A percentile compares a stretch with the other conserved stretches of the same genome.
Conservation (phyloP, 37 sponge, comb jelly and placozoan genomes). For the Dysidea cf. avara region DNA sequence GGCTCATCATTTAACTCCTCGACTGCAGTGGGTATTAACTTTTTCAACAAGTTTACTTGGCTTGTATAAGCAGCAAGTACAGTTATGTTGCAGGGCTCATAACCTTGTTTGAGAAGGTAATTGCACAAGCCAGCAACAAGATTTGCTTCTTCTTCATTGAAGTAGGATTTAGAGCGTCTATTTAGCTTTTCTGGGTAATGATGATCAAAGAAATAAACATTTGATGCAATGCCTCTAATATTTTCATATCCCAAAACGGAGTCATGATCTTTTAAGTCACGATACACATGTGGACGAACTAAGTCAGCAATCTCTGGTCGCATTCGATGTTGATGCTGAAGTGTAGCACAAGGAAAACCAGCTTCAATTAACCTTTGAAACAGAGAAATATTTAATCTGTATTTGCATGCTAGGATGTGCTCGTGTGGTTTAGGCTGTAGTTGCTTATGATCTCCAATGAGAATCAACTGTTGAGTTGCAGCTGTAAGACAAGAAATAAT, state of each 20-base stretch:
- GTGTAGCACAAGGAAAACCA: constrained; percentile 43
- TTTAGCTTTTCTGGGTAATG: constrained; percentile 35
- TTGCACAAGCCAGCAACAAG: constrained; percentile 59
- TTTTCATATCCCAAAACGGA: constrained; percentile 44
- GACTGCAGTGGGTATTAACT: no score
- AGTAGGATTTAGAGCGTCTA: constrained; percentile 26
- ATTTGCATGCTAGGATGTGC: constrained; percentile 67
- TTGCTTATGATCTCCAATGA: no score
- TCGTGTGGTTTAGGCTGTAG: constrained; percentile 79
- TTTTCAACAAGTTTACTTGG: no score
- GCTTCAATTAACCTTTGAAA: no score
- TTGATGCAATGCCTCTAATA: constrained; percentile 62
- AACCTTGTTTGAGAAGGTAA: constrained; percentile 80
- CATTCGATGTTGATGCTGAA: constrained; percentile 85
- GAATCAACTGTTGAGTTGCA: no score
- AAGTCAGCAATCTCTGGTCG: constrained; percentile 81
- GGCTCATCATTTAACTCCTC: constrained; percentile 88
- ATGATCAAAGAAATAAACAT: constrained; percentile 74
- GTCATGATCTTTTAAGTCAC: constrained; percentile 28
- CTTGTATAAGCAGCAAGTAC: constrained; percentile 87
- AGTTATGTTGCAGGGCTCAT: constrained; percentile 65
- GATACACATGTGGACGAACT: constrained; percentile 72
- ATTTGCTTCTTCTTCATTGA: constrained; percentile 75
- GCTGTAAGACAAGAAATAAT: no score
- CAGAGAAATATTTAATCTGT: constrained; percentile 83